Conservation (phyloP, 1,140 invertebrate species). For the Apis florea region DNA sequence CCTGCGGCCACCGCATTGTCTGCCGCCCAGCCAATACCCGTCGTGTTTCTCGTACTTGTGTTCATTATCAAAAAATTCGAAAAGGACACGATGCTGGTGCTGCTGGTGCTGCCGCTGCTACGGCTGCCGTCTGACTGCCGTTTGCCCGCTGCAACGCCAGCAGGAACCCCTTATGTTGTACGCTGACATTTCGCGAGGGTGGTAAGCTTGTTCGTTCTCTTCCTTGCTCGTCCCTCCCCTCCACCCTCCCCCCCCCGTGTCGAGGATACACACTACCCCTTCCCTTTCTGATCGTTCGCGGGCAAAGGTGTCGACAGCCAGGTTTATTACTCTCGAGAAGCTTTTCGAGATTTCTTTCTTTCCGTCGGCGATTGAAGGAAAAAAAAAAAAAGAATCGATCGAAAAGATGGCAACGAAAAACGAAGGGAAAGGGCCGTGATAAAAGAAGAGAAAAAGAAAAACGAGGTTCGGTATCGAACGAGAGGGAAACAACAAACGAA, state of each 20-base stretch:
- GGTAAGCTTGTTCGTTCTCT: conserved; percentile 31
- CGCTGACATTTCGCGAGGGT: conserved; percentile 62
- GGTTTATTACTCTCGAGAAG: too few species aligned
- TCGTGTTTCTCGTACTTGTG: conserved; percentile 77
- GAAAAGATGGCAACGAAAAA: not conserved
- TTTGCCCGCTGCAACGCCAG: conserved; percentile 62
- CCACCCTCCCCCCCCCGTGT: too few species aligned
- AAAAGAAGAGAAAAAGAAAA: too few species aligned
- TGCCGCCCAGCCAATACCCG: conserved; percentile 76
- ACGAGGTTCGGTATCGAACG: not conserved
- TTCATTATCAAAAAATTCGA: conserved; percentile 78
- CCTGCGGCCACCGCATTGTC: conserved; percentile 79
- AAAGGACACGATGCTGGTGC: conserved; percentile 63
- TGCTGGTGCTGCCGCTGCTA: not conserved
- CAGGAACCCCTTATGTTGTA: conserved; percentile 59
- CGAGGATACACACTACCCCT: not conserved
- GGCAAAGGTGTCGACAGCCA: conserved; percentile 5
- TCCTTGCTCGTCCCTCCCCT: conserved; percentile 12
- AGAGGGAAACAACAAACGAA: not conserved
- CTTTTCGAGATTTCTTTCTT: not conserved
- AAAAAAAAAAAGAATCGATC: not conserved
- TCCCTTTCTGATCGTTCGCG: conserved; percentile 45
- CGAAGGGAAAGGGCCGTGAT: not conserved
- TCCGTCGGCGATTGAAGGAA: too few species aligned
- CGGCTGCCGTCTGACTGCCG: conserved; percentile 21